These are phyloP conservation scores for Heterodera filipjevi DNA, from an alignment of 2,888 invertebrate genomes.

Conservation along the genomic window DNA sequence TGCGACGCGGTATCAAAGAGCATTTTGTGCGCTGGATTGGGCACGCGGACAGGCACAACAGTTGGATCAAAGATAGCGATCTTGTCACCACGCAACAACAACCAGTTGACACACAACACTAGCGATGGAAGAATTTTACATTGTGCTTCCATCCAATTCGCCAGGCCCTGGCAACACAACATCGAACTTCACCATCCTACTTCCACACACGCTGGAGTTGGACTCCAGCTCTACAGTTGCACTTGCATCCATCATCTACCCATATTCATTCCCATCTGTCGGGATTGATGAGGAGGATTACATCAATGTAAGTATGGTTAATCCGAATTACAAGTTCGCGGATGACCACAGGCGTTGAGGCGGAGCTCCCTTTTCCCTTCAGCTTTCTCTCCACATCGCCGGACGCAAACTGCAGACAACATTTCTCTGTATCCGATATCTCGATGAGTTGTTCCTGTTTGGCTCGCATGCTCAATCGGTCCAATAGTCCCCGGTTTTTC, in stretches of 20 bases:
- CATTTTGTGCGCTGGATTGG: constrained; percentile 14
- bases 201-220: neutral
- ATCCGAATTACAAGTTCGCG: neutral
- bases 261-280: neutral
- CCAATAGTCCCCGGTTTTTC: too few relatives aligned
- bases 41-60: neutral
- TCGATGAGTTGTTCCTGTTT: too few relatives aligned
- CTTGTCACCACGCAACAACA: too few relatives aligned
- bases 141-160: neutral
- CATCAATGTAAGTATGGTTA: neutral
- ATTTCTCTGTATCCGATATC: too few relatives aligned
- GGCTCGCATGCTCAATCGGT: too few relatives aligned
- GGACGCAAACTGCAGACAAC: too few relatives aligned
- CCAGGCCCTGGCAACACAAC: neutral
- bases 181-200: neutral
- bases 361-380: too few relatives aligned
- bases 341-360: too few relatives aligned
- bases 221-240: neutral
- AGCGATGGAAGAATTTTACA: constrained; percentile 8
- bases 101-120: too few relatives aligned
- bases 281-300: neutral
- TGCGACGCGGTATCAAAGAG: neutral
- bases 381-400: too few relatives aligned
- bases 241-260: neutral
- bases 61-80: neutral